Conservation (phyloP, 1,140 invertebrate genomes). For the Megalopta genalis region DNA sequence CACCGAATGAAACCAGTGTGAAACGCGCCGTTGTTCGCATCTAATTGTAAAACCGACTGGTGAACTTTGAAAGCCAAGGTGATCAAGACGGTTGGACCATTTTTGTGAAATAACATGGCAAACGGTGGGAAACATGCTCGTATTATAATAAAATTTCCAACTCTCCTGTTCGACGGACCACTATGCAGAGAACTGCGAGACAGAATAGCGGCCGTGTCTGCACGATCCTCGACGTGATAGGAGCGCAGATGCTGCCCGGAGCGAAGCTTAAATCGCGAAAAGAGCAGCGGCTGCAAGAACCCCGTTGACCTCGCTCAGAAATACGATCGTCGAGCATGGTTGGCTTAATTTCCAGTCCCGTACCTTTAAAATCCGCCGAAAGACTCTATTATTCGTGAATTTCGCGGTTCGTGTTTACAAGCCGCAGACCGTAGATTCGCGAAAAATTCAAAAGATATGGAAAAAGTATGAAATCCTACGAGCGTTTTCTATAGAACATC, state of each 20-base stretch:
- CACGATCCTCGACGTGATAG: neutral
- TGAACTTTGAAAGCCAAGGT: too few relatives aligned
- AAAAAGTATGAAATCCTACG: too few relatives aligned
- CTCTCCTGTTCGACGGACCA: neutral
- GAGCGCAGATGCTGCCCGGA: constrained; percentile 29
- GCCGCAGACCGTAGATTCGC: neutral
- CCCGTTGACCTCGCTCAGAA: constrained; percentile 33
- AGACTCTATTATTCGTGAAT: constrained; percentile 50
- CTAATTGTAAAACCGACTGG: too few relatives aligned
- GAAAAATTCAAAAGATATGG: too few relatives aligned
- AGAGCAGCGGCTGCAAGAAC: constrained; percentile 37
- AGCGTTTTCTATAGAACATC: too few relatives aligned
- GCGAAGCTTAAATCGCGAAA: constrained; percentile 56
- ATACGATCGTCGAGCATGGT: constrained; percentile 34
- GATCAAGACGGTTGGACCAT: neutral
- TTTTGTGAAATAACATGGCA: neutral
- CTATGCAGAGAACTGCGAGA: neutral
- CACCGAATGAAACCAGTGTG: too few relatives aligned
- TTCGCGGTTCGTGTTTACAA: neutral
- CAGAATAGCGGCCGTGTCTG: neutral
- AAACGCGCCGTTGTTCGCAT: too few relatives aligned
- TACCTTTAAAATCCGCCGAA: constrained; percentile 22
- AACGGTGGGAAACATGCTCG: neutral
- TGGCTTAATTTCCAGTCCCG: constrained; percentile 47
- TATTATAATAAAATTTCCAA: neutral